phyloP scores from a whole-genome alignment of 2,888 invertebrate species.

The Griposia aprilina region DNA sequence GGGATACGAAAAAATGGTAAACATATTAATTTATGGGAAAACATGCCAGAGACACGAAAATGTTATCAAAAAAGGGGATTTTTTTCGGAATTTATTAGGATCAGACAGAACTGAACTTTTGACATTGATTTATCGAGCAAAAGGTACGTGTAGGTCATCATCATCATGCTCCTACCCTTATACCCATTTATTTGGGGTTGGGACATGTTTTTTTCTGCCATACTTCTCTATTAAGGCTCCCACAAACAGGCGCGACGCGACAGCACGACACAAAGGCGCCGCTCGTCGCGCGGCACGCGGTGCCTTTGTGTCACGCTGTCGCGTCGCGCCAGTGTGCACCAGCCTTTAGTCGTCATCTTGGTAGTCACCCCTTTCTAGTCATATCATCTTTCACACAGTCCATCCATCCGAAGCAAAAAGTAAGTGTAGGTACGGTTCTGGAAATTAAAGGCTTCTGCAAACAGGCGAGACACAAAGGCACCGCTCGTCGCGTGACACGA shows the following conservation, averaged over 20 bases:
- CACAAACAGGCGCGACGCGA: too few species aligned
- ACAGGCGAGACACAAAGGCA: too few species aligned
- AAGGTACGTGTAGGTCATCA: not conserved
- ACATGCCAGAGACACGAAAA: not conserved
- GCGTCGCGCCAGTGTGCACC: too few species aligned
- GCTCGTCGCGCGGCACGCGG: too few species aligned
- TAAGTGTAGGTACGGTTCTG: not conserved
- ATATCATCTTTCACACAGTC: not conserved
- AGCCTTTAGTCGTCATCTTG: not conserved
- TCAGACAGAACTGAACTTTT: not conserved
- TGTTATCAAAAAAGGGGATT: conserved; percentile 8
- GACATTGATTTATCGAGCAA: conserved; percentile 1
- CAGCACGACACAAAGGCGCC: too few species aligned
- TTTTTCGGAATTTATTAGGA: conserved; percentile 22
- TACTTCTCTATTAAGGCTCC: not conserved
- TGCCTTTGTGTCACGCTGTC: too few species aligned
- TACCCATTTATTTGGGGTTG: not conserved
- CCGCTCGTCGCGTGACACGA: too few species aligned
- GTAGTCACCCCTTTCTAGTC: not conserved
- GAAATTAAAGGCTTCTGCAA: not conserved
- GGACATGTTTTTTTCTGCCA: not conserved
- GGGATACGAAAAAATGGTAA: conserved; percentile 21
- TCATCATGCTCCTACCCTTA: not conserved
- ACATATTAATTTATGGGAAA: conserved; percentile 21
- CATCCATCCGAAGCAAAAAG: not conserved